These are phyloP conservation scores for Pseudomyrmex dendroicus DNA, from an alignment of 1,140 invertebrate species.

Conservation along the genomic window DNA sequence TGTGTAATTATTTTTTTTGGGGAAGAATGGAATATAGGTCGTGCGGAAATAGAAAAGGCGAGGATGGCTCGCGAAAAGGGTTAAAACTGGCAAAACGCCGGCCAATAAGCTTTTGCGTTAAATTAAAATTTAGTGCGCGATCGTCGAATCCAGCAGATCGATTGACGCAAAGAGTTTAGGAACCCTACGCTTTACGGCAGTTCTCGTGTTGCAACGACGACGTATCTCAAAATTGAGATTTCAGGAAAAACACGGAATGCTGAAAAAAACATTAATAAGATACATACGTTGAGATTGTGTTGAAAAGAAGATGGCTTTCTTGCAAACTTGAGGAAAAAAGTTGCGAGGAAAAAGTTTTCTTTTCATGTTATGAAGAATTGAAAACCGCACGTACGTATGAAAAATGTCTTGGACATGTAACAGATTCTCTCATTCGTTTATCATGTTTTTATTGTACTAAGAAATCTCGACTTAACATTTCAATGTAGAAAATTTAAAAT, in stretches of 20 bases:
- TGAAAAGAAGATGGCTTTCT: not conserved
- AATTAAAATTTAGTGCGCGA: slow-evolving; percentile 68
- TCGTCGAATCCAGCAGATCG: not conserved
- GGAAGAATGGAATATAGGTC: too few relatives aligned
- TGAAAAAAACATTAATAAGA: not conserved
- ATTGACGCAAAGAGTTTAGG: slow-evolving; percentile 14
- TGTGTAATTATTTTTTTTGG: slow-evolving; percentile 54
- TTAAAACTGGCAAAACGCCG: slow-evolving; percentile 17
- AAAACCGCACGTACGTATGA: too few relatives aligned
- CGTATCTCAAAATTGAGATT: slow-evolving; percentile 21
- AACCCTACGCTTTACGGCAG: not conserved
- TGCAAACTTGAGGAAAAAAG: not conserved
- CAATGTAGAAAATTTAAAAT: too few relatives aligned
- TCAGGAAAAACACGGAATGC: not conserved
- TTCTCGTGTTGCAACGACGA: not conserved
- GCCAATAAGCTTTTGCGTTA: slow-evolving; percentile 68
- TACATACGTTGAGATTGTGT: not conserved
- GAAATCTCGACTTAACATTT: too few relatives aligned
- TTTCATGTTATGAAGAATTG: too few relatives aligned
- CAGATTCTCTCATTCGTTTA: too few relatives aligned
- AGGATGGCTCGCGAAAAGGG: slow-evolving; percentile 25
- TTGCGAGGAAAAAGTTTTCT: not conserved
- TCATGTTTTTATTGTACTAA: too few relatives aligned
- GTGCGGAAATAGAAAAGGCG: not conserved
- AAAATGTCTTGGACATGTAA: too few relatives aligned